These are phyloP conservation scores for Phyllotis vaccarum DNA, from an alignment of 2,797 vertebrate species.

Conservation along the genomic window DNA sequence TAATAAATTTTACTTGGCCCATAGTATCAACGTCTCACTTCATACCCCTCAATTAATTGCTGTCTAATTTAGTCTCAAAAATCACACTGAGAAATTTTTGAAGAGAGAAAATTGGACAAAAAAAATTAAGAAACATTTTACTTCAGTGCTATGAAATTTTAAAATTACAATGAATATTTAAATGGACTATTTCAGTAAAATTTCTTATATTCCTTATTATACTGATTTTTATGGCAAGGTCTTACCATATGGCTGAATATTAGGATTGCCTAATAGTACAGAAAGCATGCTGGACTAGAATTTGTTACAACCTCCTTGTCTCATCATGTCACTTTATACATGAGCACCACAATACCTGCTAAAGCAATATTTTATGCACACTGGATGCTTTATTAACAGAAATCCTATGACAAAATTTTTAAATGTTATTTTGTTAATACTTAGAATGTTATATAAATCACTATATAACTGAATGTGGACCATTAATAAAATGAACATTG, in stretches of 20 bases:
- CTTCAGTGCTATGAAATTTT: constrained; percentile 11
- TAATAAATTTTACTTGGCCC: too few relatives aligned
- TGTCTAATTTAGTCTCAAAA: not conserved
- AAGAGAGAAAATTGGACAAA: not conserved
- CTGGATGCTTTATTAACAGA: not conserved
- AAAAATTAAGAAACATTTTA: constrained; percentile 26
- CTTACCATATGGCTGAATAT: not conserved
- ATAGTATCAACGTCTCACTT: too few relatives aligned
- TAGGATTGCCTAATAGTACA: not conserved
- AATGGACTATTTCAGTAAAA: not conserved
- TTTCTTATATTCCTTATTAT: not conserved
- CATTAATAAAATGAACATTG: constrained; percentile 6
- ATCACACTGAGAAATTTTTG: not conserved
- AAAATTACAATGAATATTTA: not conserved
- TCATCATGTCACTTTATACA: not conserved
- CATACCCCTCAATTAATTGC: not conserved
- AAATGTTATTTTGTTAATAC: not conserved
- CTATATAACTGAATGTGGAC: not conserved
- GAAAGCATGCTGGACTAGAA: not conserved
- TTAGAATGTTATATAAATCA: constrained; percentile 22
- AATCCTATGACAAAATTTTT: not conserved
- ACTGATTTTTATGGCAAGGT: not conserved
- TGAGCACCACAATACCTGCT: not conserved
- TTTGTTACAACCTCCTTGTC: not conserved
- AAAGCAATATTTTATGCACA: not conserved